Conservation (phyloP, 2,888 invertebrate genomes). For the Caenorhabditis afra region DNA sequence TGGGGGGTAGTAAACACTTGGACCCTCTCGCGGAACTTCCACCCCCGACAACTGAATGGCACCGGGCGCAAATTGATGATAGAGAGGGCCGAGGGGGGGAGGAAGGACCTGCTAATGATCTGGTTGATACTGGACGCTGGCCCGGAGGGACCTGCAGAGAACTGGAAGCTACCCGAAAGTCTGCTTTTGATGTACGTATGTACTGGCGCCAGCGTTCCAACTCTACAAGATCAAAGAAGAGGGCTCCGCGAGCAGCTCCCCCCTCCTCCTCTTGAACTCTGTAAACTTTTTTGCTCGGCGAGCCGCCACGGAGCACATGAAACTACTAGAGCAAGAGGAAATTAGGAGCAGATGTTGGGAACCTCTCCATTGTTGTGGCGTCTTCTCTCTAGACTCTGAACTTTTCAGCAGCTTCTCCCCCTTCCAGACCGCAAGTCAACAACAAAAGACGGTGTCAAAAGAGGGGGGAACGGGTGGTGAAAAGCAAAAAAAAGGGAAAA, state of each 20-base stretch:
- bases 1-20: conserved; percentile 28
- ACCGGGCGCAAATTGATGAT: conserved; percentile 36
- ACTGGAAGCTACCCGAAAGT: too few species aligned
- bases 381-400: too few species aligned
- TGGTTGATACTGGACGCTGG: neutral
- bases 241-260: too few species aligned
- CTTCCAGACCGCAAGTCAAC: too few species aligned
- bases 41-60: conserved; percentile 8
- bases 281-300: neutral
- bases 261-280: neutral
- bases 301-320: conserved; percentile 27
- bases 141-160: neutral
- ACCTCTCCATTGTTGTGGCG: too few species aligned
- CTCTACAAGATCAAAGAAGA: too few species aligned
- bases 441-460: too few species aligned
- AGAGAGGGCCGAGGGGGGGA: conserved; percentile 6
- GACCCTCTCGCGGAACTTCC: conserved; percentile 28
- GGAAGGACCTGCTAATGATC: conserved; percentile 26
- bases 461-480: neutral
- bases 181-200: too few species aligned
- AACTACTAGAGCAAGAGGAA: conserved; percentile 36
- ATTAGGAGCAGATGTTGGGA: conserved; percentile 49
- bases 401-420: too few species aligned
- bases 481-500: neutral
- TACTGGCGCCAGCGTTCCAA: too few species aligned